Evolutionary conservation across 92 coral and sea anemone genomes (phyloP), one percentile per base, ranked within the genome.

Genomic region (Micromussa lordhowensis): DNA sequence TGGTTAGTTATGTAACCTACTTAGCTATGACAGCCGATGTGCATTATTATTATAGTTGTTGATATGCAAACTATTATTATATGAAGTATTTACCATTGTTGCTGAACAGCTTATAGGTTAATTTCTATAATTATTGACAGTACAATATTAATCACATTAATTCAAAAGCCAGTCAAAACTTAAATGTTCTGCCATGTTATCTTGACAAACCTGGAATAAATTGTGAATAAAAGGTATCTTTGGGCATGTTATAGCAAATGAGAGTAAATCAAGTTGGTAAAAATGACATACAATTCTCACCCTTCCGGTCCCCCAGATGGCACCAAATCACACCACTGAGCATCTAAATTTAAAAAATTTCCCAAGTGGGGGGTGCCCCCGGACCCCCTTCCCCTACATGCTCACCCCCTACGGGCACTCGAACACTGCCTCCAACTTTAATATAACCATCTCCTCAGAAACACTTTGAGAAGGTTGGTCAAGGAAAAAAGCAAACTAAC

Each of bases 21-120:
- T 44, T 44, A 44, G 51, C 51, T 44, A 44, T 44, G 51, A 44
- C 51, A 44, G 51, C 51, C 51, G 10, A 44, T 44, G 51, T 44
- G 10, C 51, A 44, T 40, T 40, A 40, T 40, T 7, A 44, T 44
- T 44, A 44, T 44, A 44, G 51, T 44, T 44, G 84, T 86, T 77
- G 83, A 75, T 77, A 86, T 77, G 83, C 66, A 44, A 44, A 44
- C 51, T 76, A 64, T 68, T 84, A 53, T 78, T 78, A 86, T 86
- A 66, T 78, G 78, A 86, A 86, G 69, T 86, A 86, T 86, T 86
- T 78, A 16, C 89, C 89, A 78, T 78, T 86, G 89, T 86, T 86
- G 79, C 89, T 86, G 89, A 66, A 86, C 83, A 86, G 89, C 78
- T 44, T 8, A 44, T 44, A 44, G 51, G 51, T 44, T 44, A 44